Percentiles rank a stretch among this genome's conserved stretches.
Evolutionary conservation across 2,113 vertebrate genomes (phyloP).

Genomic region (Bubo blakistoni): DNA sequence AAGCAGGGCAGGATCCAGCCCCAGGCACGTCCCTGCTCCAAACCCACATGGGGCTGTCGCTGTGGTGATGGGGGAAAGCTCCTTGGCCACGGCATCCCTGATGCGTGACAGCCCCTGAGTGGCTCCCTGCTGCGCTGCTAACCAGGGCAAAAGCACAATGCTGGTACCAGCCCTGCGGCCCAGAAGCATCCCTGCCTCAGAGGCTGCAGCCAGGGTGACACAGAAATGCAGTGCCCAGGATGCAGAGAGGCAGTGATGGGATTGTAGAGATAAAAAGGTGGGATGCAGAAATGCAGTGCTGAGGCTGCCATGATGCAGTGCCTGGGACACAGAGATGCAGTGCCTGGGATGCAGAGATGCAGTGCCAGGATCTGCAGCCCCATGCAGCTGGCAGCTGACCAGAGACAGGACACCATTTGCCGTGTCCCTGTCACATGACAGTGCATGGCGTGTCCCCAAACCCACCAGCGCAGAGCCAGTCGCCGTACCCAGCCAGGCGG

Average conservation of each 20-base stretch:
- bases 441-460: not conserved
- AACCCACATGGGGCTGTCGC: not conserved
- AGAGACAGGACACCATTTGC: slow-evolving; percentile 6
- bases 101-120: fast-evolving
- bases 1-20: not conserved
- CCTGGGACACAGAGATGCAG: fast-evolving
- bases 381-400: not conserved
- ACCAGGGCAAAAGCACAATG: not conserved
- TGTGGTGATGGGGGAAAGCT: not conserved
- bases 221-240: not conserved
- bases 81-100: not conserved
- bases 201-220: not conserved
- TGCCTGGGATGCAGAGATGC: no score
- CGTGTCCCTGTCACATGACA: not conserved
- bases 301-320: not conserved
- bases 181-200: not conserved
- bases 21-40: not conserved
- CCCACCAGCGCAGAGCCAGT: not conserved
- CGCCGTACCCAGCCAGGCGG: fast-evolving
- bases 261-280: no score
- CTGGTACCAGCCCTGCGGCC: not conserved
- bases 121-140: not conserved
- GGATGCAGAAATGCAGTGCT: not conserved
- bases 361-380: fast-evolving
- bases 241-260: not conserved